Base-by-base conservation (phyloP, 1,140 invertebrate species). In the Sitophilus oryzae region DNA sequence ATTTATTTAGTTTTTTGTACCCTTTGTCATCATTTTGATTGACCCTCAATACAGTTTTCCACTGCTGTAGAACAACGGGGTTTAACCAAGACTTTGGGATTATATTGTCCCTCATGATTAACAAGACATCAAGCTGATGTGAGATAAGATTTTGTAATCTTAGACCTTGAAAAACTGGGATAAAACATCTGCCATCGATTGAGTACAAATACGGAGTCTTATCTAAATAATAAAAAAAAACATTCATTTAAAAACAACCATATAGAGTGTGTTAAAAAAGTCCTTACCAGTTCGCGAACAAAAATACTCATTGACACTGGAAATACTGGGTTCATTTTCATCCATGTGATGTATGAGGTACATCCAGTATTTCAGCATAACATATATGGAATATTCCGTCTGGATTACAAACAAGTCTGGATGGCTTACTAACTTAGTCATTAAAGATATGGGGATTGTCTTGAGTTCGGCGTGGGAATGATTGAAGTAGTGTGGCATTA, bases 371-470 rank as follows among this genome's bases (percentile, higher is more conserved):
- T 85, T 80, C 11, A 91, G 67, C 68, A 89, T 71, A 52, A 83
- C 80, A 61, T 90, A 91, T 23, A 90, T 71, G 34, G 86, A 86
- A 68, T 87, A 88, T 72, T 91, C 88, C 2, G 88, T 89, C 69
- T 90, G 87, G 72, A 89, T 82, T 0, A 86, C 85, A 63, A 84
- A 82, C 30, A 91, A 73, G 54, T 85, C 77, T 3, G 80, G 77
- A 70, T 82, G 81, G 2, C 72, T 67, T 3, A 89, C 75, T 36
- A 91, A 67, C 20, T 80, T 74, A 3, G 70, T 71, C 83, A 91
- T 85, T 48, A 89, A 65, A 3, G 84, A 79, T 14, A 78, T 67
- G 3, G 70, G 68, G 47, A 72, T 68, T 3, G 61, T 68, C 30
- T 60, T 59, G 35, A 72, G 46, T 38, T 82, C 74, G 11, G 73